Conservation (phyloP, 64 coral and sea anemone genomes). For the Dendrophyllia cribrosa region DNA sequence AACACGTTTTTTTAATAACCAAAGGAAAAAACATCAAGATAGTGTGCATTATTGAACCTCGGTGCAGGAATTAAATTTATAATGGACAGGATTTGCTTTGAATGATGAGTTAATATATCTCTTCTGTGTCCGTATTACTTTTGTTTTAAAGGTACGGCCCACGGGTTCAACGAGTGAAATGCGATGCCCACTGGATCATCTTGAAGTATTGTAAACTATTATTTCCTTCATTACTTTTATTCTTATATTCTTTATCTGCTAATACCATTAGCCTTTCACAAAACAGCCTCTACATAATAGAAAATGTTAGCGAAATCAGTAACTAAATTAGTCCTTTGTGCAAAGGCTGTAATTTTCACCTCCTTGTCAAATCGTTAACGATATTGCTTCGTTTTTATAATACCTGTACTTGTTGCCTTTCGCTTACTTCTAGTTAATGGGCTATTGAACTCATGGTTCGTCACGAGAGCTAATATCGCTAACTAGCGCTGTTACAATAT, state of each 20-base stretch:
- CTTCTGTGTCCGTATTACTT: background rate
- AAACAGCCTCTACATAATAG: background rate
- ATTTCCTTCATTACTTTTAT: constrained; percentile 12
- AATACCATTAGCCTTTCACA: constrained; percentile 5
- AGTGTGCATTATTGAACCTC: background rate
- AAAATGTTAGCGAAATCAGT: constrained; percentile 27
- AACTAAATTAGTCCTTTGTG: constrained; percentile 35
- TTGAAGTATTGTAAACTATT: background rate
- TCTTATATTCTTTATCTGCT: background rate
- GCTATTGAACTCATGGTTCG: constrained; percentile 9
- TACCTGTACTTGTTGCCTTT: constrained; percentile 9
- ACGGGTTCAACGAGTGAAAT: background rate
- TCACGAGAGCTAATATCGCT: background rate
- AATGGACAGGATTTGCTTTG: background rate
- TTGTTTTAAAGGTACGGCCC: background rate
- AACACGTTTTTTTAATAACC: no score
- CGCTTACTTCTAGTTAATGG: background rate
- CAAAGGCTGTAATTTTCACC: background rate
- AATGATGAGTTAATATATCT: background rate
- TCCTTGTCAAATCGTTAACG: constrained; percentile 43
- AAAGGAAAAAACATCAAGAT: no score
- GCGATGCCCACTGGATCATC: background rate
- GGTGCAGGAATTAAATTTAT: background rate
- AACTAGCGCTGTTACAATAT: background rate
- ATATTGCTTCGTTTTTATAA: constrained; percentile 15